Evolutionary conservation across 53 echinoderm and acorn worm species (phyloP), one percentile per base, ranked within the genome.

Genomic region (Holothuria scabra): DNA sequence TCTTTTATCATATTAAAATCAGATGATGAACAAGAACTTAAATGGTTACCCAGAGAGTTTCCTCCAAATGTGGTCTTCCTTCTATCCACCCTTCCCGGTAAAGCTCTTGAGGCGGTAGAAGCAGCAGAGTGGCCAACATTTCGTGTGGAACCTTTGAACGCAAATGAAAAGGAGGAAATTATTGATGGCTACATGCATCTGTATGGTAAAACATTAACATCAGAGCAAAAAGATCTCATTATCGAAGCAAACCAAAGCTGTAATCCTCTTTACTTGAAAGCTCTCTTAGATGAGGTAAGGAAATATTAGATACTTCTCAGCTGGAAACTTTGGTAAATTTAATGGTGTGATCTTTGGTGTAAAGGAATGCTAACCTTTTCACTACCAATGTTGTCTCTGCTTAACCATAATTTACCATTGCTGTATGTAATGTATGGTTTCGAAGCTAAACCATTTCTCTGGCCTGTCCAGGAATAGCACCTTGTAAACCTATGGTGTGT

Each of bases 211-310:
- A 93, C 95, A 11, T 87, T 95, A 32, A 93, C 88, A 25, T 65
- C 87, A 44, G 95, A 93, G 38, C 95, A 95, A 66, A 90, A 79
- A 23, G 82, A 88, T 0, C 80, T 95, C 30, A 95, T 95, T 65
- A 83, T 90, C 46, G 59, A 86, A 2, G 93, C 95, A 21, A 65
- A 87, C 61, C 95, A 95, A 65, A 95, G 90, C 78, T 83, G 86
- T n/a, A 95, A 95, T 34, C 95, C 95, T 12, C 78, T 95, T 20
- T 95, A 95, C 33, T 87, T 95, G 44, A 95, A 92, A 79, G 93
- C 93, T 49, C 85, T 95, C 13, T 79, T 95, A 48, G 95, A 95
- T 84, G 95, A 95, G 95, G 93, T 95, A 78, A 18, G 72, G 22
- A 6, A 29, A 16, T 14, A 28, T 14, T 31, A 18, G 12, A 28